Evolutionary conservation across 2,888 invertebrate species (phyloP).

Genomic region (Teinopalpus imperialis): DNA sequence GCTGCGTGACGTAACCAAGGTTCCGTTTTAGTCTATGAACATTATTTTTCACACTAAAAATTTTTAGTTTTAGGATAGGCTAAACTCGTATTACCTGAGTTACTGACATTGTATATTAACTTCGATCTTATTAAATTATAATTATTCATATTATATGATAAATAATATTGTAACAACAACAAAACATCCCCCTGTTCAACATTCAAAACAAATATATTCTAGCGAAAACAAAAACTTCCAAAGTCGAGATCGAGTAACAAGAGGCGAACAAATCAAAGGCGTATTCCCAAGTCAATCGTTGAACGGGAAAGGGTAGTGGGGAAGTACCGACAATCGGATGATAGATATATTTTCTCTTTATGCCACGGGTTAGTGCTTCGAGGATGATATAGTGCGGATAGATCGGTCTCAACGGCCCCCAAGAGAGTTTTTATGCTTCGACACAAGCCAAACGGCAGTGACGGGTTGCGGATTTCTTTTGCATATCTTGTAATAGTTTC

Average conservation of each 20-base stretch:
- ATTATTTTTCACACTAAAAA: too few species aligned
- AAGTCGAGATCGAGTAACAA: slow-evolving; percentile 7
- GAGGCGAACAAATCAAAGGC: slow-evolving; percentile 55
- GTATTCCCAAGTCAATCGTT: slow-evolving; percentile 69
- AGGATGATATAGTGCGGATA: slow-evolving; percentile 67
- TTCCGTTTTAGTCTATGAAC: too few species aligned
- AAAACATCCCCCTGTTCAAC: not conserved
- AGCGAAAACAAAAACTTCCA: slow-evolving; percentile 15
- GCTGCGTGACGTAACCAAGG: too few species aligned
- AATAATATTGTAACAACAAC: not conserved
- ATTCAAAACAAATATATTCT: slow-evolving; percentile 7
- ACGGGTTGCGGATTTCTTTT: slow-evolving; percentile 13
- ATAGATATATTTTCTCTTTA: slow-evolving; percentile 61
- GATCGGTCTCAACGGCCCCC: slow-evolving; percentile 66
- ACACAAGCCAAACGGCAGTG: slow-evolving; percentile 37
- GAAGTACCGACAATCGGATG: slow-evolving; percentile 58
- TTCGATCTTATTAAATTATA: too few species aligned
- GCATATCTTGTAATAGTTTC: slow-evolving; percentile 1
- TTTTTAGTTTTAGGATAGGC: too few species aligned
- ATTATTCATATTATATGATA: too few species aligned
- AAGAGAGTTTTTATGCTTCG: slow-evolving; percentile 61
- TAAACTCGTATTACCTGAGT: too few species aligned
- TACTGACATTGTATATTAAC: too few species aligned
- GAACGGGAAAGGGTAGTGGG: slow-evolving; percentile 51
- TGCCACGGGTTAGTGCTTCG: slow-evolving; percentile 27